phyloP scores from a whole-genome alignment of 1,140 invertebrate species.

The Halotydeus destructor region DNA sequence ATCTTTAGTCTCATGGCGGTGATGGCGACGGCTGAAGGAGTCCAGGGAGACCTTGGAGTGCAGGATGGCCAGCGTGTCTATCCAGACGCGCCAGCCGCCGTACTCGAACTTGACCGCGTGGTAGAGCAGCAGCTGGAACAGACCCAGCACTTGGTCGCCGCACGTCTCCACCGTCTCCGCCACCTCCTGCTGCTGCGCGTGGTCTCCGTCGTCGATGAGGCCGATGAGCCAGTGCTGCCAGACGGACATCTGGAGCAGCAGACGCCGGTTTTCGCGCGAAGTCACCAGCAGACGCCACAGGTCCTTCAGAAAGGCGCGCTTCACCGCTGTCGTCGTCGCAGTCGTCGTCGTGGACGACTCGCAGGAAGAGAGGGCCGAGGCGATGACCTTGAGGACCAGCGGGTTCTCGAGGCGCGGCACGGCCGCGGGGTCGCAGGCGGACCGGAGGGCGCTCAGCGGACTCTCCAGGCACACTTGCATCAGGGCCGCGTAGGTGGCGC shows the following conservation, averaged over 20 bases:
- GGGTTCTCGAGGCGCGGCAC: slow-evolving; percentile 18
- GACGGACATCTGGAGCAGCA: slow-evolving; percentile 94
- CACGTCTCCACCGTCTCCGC: too few relatives aligned
- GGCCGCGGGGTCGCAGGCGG: slow-evolving; percentile 1
- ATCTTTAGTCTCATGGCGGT: slow-evolving; percentile 4
- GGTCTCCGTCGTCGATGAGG: slow-evolving; percentile 83
- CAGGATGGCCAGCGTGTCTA: slow-evolving; percentile 94
- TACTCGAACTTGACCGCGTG: slow-evolving; percentile 99
- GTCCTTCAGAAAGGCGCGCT: slow-evolving; percentile 80
- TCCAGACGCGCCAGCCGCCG: slow-evolving; percentile 99
- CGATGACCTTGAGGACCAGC: slow-evolving; percentile 96
- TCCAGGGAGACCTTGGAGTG: slow-evolving; percentile 70
- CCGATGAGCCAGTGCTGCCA: slow-evolving; percentile 99
- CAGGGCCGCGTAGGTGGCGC: too few relatives aligned
- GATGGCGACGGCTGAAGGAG: slow-evolving; percentile 8
- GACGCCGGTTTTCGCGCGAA: slow-evolving; percentile 70
- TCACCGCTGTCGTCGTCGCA: background rate
- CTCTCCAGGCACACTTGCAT: too few relatives aligned
- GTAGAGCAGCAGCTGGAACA: slow-evolving; percentile 90
- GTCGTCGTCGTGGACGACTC: too few relatives aligned
- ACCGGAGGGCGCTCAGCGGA: too few relatives aligned
- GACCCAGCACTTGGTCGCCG: slow-evolving; percentile 94
- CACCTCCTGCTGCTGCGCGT: slow-evolving; percentile 70
- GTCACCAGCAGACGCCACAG: slow-evolving; percentile 93
- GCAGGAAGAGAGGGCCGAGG: slow-evolving; percentile 32